A percentile compares a stretch with the other conserved stretches of the same genome.
These are phyloP conservation scores for Helostoma temminkii DNA, from an alignment of 2,797 vertebrate genomes.

Conservation along the genomic window DNA sequence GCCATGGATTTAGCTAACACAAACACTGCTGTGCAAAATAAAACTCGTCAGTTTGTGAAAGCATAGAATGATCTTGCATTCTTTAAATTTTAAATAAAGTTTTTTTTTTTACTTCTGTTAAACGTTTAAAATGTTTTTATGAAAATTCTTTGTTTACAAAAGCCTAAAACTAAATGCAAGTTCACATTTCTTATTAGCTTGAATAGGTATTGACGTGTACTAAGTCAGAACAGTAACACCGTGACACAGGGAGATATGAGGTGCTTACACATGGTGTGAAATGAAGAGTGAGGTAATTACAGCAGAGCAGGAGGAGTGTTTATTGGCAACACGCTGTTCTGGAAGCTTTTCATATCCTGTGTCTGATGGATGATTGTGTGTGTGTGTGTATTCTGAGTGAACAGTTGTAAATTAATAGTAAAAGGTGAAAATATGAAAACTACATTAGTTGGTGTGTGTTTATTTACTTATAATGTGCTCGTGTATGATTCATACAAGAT, in stretches of 20 bases:
- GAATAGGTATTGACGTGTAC: constrained; percentile 31
- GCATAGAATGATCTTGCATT: constrained; percentile 30
- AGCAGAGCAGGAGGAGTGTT: constrained; percentile 62
- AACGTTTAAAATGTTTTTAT: constrained; percentile 3
- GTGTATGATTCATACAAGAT: constrained; percentile 24
- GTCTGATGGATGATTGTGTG: constrained; percentile 39
- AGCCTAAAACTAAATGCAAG: constrained; percentile 22
- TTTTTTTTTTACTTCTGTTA: constrained; percentile 1
- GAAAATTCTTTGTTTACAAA: constrained; percentile 9
- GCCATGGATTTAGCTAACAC: constrained; percentile 46
- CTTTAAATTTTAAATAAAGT: background rate
- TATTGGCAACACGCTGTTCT: constrained; percentile 77
- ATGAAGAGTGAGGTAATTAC: constrained; percentile 73
- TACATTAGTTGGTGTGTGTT: constrained; percentile 20
- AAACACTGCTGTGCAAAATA: constrained; percentile 36
- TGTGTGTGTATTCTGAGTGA: constrained; percentile 1
- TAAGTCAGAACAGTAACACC: constrained; percentile 30
- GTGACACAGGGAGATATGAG: constrained; percentile 56
- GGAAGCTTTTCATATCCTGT: constrained; percentile 57
- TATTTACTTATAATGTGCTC: constrained; percentile 4
- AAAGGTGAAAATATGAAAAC: constrained; percentile 8
- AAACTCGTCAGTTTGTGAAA: constrained; percentile 33
- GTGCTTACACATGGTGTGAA: constrained; percentile 67
- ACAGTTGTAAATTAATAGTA: constrained; percentile 19
- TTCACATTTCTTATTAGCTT: constrained; percentile 32